phyloP scores from a whole-genome alignment of 1,140 invertebrate genomes.

The Cotesia vestalis region DNA sequence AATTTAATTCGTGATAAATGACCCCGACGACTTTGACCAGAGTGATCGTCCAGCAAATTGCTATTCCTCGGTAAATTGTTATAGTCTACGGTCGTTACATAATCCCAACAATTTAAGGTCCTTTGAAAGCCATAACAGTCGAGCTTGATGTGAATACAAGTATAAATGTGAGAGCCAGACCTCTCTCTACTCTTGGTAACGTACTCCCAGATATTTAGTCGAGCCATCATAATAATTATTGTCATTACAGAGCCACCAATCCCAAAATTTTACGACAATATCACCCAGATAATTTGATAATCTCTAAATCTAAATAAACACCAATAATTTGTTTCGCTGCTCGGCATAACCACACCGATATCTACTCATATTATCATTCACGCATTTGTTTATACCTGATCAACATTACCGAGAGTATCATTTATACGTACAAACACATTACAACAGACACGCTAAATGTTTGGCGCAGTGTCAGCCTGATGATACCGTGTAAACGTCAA shows the following conservation, averaged over 20 bases:
- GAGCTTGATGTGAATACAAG: no score
- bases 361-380: constrained; percentile 1
- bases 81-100: no score
- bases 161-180: constrained; percentile 2
- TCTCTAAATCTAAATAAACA: constrained; percentile 17
- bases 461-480: constrained; percentile 31
- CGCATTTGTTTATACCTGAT: neutral
- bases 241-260: constrained; percentile 34
- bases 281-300: constrained; percentile 1
- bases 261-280: constrained; percentile 6
- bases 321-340: neutral
- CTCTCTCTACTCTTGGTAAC: neutral
- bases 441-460: constrained; percentile 40
- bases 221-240: neutral
- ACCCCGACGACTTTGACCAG: no score
- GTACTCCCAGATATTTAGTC: no score
- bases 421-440: constrained; percentile 37
- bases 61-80: no score
- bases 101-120: no score
- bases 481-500: constrained; percentile 1
- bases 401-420: constrained; percentile 29
- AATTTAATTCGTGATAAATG: no score
- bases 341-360: neutral
- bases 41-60: no score
- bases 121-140: no score